phyloP scores from a whole-genome alignment of 2,888 invertebrate genomes.

The Lucinisca nassula region DNA sequence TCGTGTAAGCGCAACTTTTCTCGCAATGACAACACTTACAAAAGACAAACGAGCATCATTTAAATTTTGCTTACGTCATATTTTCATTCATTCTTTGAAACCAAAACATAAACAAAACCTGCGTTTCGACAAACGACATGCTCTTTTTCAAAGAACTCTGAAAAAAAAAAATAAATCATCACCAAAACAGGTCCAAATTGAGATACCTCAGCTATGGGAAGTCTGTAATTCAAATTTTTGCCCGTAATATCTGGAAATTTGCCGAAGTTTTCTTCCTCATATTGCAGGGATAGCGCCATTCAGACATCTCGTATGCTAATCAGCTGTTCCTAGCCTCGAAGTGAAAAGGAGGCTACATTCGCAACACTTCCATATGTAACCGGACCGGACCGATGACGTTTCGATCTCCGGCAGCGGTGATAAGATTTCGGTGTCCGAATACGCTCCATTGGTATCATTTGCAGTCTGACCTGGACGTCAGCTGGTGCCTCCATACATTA shows the following conservation, averaged over 20 bases:
- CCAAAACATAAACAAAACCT: conserved; percentile 63
- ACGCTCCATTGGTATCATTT: no score
- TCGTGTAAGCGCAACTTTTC: no score
- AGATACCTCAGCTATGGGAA: not conserved
- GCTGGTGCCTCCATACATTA: no score
- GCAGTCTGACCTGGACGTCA: no score
- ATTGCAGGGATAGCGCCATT: conserved; percentile 52
- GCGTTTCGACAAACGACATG: conserved; percentile 46
- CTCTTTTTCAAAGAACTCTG: conserved; percentile 2
- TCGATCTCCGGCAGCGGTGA: no score
- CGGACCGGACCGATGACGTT: no score
- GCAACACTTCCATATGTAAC: no score
- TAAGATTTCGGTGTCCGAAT: no score
- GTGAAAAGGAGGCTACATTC: not conserved
- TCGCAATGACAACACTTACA: no score
- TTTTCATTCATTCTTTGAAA: conserved; percentile 59
- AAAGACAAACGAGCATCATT: no score
- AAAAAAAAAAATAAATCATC: conserved; percentile 20
- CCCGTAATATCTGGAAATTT: conserved; percentile 4
- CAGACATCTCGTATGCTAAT: conserved; percentile 76
- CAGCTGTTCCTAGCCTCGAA: conserved; percentile 64
- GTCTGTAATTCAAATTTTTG: no score
- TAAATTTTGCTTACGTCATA: conserved; percentile 44
- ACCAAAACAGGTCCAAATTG: not conserved
- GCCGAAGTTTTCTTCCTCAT: conserved; percentile 41